Conservation (phyloP, 1,140 invertebrate species). For the Apis mellifera region DNA sequence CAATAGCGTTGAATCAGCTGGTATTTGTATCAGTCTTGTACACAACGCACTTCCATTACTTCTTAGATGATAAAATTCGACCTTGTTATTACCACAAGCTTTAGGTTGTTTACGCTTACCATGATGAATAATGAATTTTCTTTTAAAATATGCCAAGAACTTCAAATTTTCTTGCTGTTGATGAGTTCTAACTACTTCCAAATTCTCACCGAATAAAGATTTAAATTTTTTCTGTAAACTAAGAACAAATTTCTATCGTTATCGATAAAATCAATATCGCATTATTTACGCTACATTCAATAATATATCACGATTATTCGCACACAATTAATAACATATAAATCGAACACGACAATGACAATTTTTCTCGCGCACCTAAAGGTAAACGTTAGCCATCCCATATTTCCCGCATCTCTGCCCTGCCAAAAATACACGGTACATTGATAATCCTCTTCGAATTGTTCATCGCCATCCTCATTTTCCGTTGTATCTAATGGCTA, state of each 20-base stretch:
- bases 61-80: conserved; percentile 97
- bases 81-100: conserved; percentile 82
- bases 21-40: conserved; percentile 95
- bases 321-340: not conserved
- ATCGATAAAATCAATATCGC: no score
- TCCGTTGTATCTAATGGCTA: conserved; percentile 83
- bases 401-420: conserved; percentile 97
- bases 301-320: not conserved
- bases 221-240: conserved; percentile 99
- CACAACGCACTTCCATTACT: conserved; percentile 97
- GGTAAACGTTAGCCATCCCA: conserved; percentile 99
- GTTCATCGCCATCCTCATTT: conserved; percentile 86
- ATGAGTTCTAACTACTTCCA: conserved; percentile 98
- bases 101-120: conserved; percentile 90
- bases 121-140: conserved; percentile 96
- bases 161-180: conserved; percentile 99
- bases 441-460: conserved; percentile 93
- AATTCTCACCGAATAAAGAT: conserved; percentile 94
- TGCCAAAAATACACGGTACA: conserved; percentile 99
- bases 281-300: not conserved
- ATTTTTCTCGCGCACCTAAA: conserved; percentile 85
- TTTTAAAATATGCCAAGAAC: conserved; percentile 98
- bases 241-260: conserved; percentile 47
- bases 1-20: conserved; percentile 88
- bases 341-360: no score